A percentile compares a stretch with the other conserved stretches of the same genome.
Conservation (phyloP, 2,797 vertebrate species). For the Lagocephalus sceleratus region DNA sequence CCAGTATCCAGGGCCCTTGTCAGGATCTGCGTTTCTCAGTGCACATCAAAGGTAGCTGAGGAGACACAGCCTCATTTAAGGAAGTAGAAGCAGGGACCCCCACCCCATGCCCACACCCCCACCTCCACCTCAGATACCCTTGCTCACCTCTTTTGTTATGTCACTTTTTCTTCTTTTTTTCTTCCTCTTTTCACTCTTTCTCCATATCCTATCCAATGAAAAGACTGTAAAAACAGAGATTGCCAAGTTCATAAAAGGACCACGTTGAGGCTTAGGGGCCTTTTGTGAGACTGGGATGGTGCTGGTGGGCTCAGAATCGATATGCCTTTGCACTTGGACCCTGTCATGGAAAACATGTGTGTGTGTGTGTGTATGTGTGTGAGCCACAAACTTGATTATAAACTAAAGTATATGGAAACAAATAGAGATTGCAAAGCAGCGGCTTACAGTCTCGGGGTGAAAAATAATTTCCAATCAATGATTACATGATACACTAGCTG, state of each 20-base stretch:
- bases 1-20: conserved; percentile 43
- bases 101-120: conserved; percentile 13
- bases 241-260: conserved; percentile 63
- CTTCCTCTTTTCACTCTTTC: conserved; percentile 21
- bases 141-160: conserved; percentile 63
- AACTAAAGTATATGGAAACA: conserved; percentile 37
- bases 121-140: conserved; percentile 41
- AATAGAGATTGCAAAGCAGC: conserved; percentile 10
- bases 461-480: conserved; percentile 48
- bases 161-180: conserved; percentile 46
- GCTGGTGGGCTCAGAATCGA: conserved; percentile 49
- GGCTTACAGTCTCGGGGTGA: conserved; percentile 17
- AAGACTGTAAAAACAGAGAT: conserved; percentile 47
- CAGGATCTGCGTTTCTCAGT: conserved; percentile 41
- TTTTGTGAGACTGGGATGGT: conserved; percentile 32
- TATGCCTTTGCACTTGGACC: conserved; percentile 23
- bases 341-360: too few relatives aligned
- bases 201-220: conserved; percentile 49
- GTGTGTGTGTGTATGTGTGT: too few relatives aligned
- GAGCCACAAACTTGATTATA: too few relatives aligned
- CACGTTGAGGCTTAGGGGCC: conserved; percentile 31
- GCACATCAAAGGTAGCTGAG: conserved; percentile 64
- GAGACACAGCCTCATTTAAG: conserved; percentile 32
- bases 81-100: conserved; percentile 15
- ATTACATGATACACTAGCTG: conserved; percentile 36